phyloP scores from a whole-genome alignment of 2,113 vertebrate species.

The Madoqua kirkii region DNA sequence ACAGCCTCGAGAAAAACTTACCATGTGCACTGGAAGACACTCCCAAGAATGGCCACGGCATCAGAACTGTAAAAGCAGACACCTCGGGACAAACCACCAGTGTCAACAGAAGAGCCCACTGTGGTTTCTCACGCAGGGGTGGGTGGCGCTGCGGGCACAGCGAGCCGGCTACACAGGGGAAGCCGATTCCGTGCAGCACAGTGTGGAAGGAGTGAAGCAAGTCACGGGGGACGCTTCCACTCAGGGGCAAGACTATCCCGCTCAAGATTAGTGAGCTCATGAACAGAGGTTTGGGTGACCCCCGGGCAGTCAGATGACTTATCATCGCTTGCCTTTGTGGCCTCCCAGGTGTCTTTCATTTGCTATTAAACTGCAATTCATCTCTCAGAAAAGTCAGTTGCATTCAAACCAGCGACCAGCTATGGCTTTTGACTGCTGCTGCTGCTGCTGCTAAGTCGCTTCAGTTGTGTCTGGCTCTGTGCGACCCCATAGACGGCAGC shows the following conservation, averaged over 20 bases:
- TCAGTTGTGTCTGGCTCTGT: fast-evolving
- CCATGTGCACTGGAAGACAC: neutral
- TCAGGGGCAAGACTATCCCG: neutral
- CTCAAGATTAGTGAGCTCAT: neutral
- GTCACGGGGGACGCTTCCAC: neutral
- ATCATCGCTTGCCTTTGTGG: neutral
- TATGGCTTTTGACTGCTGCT: neutral
- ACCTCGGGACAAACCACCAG: neutral
- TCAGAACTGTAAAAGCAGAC: neutral
- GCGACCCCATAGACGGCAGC: neutral
- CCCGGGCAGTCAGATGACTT: neutral
- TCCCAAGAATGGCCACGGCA: neutral
- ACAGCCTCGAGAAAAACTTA: neutral
- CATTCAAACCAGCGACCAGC: neutral
- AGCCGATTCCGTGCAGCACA: neutral
- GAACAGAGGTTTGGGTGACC: neutral
- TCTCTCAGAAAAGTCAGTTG: neutral
- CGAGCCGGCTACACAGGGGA: neutral
- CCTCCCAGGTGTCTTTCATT: neutral
- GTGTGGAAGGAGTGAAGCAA: neutral
- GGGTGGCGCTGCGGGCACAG: neutral
- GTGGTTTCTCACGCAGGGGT: neutral
- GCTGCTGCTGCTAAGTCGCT: neutral
- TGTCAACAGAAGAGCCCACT: neutral
- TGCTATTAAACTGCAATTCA: neutral